Conservation (phyloP, 2,888 invertebrate genomes). For the Cremastinae sp. region DNA sequence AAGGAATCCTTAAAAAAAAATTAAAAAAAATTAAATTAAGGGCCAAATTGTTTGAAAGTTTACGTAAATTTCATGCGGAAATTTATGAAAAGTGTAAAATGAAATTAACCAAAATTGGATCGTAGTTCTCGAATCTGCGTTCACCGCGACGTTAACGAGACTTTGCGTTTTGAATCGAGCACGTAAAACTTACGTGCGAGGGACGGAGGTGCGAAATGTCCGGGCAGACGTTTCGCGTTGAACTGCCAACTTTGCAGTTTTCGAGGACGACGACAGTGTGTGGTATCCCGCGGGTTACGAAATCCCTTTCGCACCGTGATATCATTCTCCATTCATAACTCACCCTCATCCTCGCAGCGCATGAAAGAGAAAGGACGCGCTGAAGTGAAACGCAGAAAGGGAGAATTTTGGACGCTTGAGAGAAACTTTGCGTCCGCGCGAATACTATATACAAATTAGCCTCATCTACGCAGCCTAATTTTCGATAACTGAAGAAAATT, state of each 20-base stretch:
- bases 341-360: constrained; percentile 21
- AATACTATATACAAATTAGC: constrained; percentile 15
- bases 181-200: constrained; percentile 8
- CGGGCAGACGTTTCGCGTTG: constrained; percentile 49
- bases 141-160: constrained; percentile 24
- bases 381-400: neutral
- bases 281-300: constrained; percentile 3
- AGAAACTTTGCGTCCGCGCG: constrained; percentile 15
- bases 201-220: constrained; percentile 45
- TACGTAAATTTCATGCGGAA: too few relatives aligned
- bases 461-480: constrained; percentile 6
- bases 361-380: neutral
- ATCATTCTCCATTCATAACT: constrained; percentile 47
- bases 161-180: neutral
- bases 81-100: neutral
- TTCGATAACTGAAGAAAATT: too few relatives aligned
- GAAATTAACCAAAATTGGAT: neutral
- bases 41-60: too few relatives aligned
- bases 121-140: constrained; percentile 1
- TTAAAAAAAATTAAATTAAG: neutral
- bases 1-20: too few relatives aligned
- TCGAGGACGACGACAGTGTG: constrained; percentile 33
- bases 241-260: constrained; percentile 54
- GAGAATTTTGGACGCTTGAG: too few relatives aligned
- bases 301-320: constrained; percentile 16